Percentiles rank a stretch among this genome's conserved stretches.
Evolutionary conservation across 2,888 invertebrate species (phyloP).

Genomic region (Apotomis capreana): DNA sequence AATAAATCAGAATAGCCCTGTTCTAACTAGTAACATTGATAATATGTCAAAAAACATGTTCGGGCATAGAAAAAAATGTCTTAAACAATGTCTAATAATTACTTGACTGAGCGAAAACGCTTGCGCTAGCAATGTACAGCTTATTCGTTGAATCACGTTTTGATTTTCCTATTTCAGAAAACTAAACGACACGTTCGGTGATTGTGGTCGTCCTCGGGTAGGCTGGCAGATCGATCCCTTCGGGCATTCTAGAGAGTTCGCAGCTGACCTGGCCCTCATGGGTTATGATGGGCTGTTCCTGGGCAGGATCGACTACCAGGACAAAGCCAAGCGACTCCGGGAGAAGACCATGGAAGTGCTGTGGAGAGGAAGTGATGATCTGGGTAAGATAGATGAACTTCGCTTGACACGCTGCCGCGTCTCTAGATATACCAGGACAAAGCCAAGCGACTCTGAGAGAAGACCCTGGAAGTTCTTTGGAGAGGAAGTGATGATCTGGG

Average conservation of each 20-base stretch:
- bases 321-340: slow-evolving; percentile 85
- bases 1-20: too few species aligned
- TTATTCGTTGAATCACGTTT: too few species aligned
- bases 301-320: slow-evolving; percentile 94
- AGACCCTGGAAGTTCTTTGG: slow-evolving; percentile 94
- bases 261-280: slow-evolving; percentile 90
- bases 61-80: too few species aligned
- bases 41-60: too few species aligned
- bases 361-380: slow-evolving; percentile 89
- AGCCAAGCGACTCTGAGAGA: slow-evolving; percentile 77
- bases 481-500: slow-evolving; percentile 81
- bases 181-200: slow-evolving; percentile 87
- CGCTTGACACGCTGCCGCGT: too few species aligned
- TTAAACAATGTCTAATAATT: too few species aligned
- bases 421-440: slow-evolving; percentile 96
- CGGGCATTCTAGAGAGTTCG: slow-evolving; percentile 94
- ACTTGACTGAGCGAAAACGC: too few species aligned
- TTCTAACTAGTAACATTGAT: too few species aligned
- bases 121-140: too few species aligned
- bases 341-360: slow-evolving; percentile 90
- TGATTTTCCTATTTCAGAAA: slow-evolving; percentile 57
- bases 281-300: slow-evolving; percentile 94
- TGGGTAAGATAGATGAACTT: slow-evolving; percentile 85
- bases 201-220: slow-evolving; percentile 88
- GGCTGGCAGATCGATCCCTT: slow-evolving; percentile 95